A percentile compares a stretch with the other conserved stretches of the same genome.
Conservation (phyloP, 2,888 invertebrate species). For the Poecilus cupreus region DNA sequence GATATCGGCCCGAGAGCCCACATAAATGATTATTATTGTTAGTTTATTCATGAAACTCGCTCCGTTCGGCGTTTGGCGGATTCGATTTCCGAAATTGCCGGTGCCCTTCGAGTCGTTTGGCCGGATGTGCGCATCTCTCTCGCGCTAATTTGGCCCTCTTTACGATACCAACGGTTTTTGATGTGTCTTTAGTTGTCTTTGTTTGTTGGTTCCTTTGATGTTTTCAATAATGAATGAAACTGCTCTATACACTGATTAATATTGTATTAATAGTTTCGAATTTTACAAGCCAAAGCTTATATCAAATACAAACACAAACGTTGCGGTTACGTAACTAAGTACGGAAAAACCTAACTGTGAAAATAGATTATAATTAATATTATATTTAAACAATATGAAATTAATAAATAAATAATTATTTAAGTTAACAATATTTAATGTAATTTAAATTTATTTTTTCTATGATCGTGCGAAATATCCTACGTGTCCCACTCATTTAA, state of each 20-base stretch:
- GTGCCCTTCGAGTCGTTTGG: constrained; percentile 23
- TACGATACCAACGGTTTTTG: constrained; percentile 20
- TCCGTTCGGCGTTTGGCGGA: constrained; percentile 16
- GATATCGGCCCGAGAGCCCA: constrained; percentile 41
- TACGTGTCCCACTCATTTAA: too few relatives aligned
- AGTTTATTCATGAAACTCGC: constrained; percentile 57
- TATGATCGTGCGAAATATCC: too few relatives aligned
- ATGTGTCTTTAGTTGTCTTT: constrained; percentile 22
- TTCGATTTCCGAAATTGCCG: constrained; percentile 52
- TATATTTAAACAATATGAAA: neutral
- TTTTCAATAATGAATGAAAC: constrained; percentile 3
- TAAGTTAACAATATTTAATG: too few relatives aligned
- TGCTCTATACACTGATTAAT: neutral
- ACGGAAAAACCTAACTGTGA: neutral
- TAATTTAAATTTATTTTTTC: too few relatives aligned
- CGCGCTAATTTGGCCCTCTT: constrained; percentile 39
- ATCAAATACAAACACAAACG: neutral
- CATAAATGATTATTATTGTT: constrained; percentile 58
- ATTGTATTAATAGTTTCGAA: neutral
- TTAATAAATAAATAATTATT: neutral
- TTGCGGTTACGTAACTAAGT: neutral
- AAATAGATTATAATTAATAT: neutral
- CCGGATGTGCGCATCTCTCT: constrained; percentile 18
- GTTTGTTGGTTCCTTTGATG: constrained; percentile 23
- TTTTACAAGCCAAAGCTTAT: neutral